Base-by-base conservation (phyloP, 1,140 invertebrate genomes). In the Leptestheria dahalacensis region DNA sequence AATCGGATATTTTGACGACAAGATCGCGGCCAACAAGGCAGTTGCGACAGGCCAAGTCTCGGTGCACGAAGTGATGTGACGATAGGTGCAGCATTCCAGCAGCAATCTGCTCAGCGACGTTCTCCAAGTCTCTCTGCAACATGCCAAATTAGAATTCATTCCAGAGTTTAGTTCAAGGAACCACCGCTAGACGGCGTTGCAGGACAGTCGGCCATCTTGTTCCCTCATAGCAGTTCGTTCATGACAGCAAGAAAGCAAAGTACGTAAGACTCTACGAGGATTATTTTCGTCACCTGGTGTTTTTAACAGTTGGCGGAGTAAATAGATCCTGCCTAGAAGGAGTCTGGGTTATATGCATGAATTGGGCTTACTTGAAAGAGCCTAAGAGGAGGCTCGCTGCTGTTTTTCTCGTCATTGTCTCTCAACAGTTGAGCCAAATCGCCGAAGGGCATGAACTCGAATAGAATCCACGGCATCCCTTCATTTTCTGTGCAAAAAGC, bases 381-480 rank as follows among this genome's bases (percentile, higher is more conserved):
- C 6, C 6, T 41, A n/a, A n/a, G n/a, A 9, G 33, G 41, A 55
- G n/a, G 29, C 4, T 3, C 20, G 11, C 3, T 21, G 2, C 25
- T 18, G 71, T 57, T 85, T 87, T n/a, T n/a, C n/a, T n/a, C n/a
- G n/a, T n/a, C n/a, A n/a, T n/a, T n/a, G 21, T 76, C 78, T 52
- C 90, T 72, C 9, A 95, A 69, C 1, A 93, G 79, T 60, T 88
- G 84, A 0, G 88, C 85, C 48, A 95, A 73, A 69, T 95, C 90
- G 0, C 91, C 91, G 70, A 85, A 80, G 18, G 83, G 79, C 91
- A 95, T 95, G 66, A 82, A 93, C 69, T 95, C 90, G 68, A 93
- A 95, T 2, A 95, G 80, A 86, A 94, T 91, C 81, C 88, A 92
- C 0, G 89, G 89, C 62, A 78, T 82, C 29, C 79, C 77, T 11